Evolutionary conservation across 2,797 vertebrate species (phyloP), one percentile per base, ranked within the genome.

Genomic region (Xerus rutilus): DNA sequence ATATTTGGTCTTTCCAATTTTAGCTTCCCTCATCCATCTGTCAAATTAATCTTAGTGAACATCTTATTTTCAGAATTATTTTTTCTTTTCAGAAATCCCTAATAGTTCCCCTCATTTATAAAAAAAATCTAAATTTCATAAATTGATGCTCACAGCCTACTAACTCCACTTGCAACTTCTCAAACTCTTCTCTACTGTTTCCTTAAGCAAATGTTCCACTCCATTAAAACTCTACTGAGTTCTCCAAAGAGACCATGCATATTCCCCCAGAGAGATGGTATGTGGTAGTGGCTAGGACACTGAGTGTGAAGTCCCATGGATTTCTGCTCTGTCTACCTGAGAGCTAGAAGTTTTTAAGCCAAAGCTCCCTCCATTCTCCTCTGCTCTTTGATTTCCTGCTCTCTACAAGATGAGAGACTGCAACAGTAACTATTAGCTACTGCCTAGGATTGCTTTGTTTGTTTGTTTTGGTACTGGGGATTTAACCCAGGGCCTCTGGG

Each of bases 21-120:
- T 43, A 78, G 28, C 87, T 0, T 81, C 72, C 54, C 17, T 87
- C 32, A 25, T 6, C 25, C 28, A n/a, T 90, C 32, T 70, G 2
- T 59, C 62, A 39, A 52, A 93, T 82, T 95, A 73, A 89, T 86
- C 84, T 96, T 93, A 69, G 73, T 94, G 57, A 95, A 84, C 69
- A 3, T 18, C 30, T 94, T 54, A 32, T 57, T 92, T 78, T 14
- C 17, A 73, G 64, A 93, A 88, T 95, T 93, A 88, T 92, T 88
- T 97, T 94, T 85, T 52, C 70, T 96, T 88, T 59, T 85, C 74
- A 43, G 78, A 88, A 30, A 69, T 83, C 17, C 39, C 45, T 7
- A 49, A 1, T 82, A 81, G 70, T 72, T 92, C 15, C 20, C 20
- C 4, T n/a, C 35, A 69, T 21, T 81, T 88, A 52, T 59, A 64